phyloP scores from a whole-genome alignment of 2,888 invertebrate genomes.

The Chrysomela aeneicollis region DNA sequence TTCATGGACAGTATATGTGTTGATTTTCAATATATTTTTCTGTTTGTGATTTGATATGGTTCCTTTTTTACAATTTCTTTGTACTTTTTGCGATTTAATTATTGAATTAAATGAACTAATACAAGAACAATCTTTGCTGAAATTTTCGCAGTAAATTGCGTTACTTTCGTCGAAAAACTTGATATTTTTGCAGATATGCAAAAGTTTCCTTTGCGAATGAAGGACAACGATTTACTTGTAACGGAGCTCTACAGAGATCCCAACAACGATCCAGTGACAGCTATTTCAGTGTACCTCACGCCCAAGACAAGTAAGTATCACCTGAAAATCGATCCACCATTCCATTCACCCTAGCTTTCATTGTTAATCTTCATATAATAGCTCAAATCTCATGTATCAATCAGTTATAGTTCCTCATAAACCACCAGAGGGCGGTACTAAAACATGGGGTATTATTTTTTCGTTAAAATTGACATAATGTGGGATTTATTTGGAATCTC shows the following conservation, averaged over 20 bases:
- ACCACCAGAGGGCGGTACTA: neutral
- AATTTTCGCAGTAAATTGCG: too few relatives aligned
- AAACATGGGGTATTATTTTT: too few relatives aligned
- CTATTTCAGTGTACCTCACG: slow-evolving; percentile 97
- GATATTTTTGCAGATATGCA: slow-evolving; percentile 85
- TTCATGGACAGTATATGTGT: too few relatives aligned
- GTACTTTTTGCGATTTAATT: too few relatives aligned
- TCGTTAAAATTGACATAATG: too few relatives aligned
- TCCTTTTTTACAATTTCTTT: too few relatives aligned
- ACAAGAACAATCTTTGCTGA: too few relatives aligned
- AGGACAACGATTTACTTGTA: slow-evolving; percentile 96
- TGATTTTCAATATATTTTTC: too few relatives aligned
- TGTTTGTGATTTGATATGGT: too few relatives aligned
- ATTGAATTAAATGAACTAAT: too few relatives aligned
- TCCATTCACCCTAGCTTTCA: slow-evolving; percentile 19
- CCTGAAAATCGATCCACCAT: neutral
- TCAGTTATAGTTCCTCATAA: neutral
- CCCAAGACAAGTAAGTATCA: slow-evolving; percentile 92
- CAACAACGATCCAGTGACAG: slow-evolving; percentile 93
- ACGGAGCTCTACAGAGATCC: slow-evolving; percentile 96
- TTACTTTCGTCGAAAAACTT: too few relatives aligned
- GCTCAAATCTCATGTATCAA: slow-evolving; percentile 18
- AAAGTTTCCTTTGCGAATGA: slow-evolving; percentile 98
- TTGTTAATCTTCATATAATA: slow-evolving; percentile 23
- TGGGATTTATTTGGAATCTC: too few relatives aligned